These are phyloP conservation scores for Papilio polyxenes DNA, from an alignment of 1,140 invertebrate genomes.

Conservation along the genomic window DNA sequence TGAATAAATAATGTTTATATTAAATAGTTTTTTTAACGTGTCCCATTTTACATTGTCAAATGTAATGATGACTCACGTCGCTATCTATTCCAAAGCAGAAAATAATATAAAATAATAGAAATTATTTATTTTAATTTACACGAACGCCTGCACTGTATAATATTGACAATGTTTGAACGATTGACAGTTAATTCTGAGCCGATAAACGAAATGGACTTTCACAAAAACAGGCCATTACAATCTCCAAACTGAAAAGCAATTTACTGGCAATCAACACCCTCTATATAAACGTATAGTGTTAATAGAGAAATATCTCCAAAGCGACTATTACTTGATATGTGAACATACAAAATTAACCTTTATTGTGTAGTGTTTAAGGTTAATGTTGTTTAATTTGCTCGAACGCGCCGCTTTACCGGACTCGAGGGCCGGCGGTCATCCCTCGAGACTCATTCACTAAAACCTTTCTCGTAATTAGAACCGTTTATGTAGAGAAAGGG, in stretches of 20 bases:
- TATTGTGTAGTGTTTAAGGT: neutral
- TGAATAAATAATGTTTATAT: neutral
- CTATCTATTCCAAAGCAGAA: too few relatives aligned
- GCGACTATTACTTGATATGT: slow-evolving; percentile 13
- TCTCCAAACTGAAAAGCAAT: slow-evolving; percentile 13
- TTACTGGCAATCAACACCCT: slow-evolving; percentile 26
- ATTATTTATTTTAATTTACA: neutral
- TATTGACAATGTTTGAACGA: neutral
- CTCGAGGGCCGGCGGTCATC: slow-evolving; percentile 20
- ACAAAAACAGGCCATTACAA: neutral
- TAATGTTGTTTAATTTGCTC: slow-evolving; percentile 15
- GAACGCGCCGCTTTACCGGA: slow-evolving; percentile 1
- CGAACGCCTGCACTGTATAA: too few relatives aligned
- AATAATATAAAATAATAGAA: too few relatives aligned
- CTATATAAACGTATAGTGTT: neutral
- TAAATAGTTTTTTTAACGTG: neutral
- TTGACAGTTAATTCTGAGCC: neutral
- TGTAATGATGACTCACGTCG: too few relatives aligned
- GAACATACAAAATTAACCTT: slow-evolving; percentile 24
- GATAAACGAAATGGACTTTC: neutral
- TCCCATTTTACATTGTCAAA: neutral
- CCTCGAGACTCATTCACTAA: slow-evolving; percentile 19
- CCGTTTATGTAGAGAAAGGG: slow-evolving; percentile 30
- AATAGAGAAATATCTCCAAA: slow-evolving; percentile 26
- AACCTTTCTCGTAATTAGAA: slow-evolving; percentile 33